Conservation (phyloP, 2,888 invertebrate species). For the Monopis laevigella region DNA sequence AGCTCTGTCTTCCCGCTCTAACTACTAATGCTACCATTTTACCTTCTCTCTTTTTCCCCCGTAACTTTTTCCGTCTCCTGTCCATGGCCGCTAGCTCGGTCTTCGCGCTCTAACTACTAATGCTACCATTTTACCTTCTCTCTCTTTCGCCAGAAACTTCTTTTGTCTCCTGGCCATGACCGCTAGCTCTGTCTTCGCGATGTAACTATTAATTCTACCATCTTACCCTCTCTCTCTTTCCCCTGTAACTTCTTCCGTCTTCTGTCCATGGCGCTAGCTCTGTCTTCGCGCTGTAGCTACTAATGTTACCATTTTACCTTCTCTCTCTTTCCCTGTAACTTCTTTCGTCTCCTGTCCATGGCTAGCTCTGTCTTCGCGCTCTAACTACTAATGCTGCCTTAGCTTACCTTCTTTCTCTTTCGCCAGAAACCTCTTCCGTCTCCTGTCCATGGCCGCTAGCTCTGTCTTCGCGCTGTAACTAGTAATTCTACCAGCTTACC, state of each 20-base stretch:
- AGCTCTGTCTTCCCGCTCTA: slow-evolving; percentile 90
- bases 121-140: too few relatives aligned
- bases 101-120: too few relatives aligned
- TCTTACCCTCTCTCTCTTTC: too few relatives aligned
- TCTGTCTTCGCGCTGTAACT: slow-evolving; percentile 88
- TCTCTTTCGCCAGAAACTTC: slow-evolving; percentile 84
- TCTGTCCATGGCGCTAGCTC: slow-evolving; percentile 90
- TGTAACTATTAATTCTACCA: too few relatives aligned
- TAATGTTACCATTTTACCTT: too few relatives aligned
- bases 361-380: slow-evolving; percentile 72
- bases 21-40: too few relatives aligned
- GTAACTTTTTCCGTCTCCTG: slow-evolving; percentile 85
- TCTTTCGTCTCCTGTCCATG: slow-evolving; percentile 90
- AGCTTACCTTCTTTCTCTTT: slow-evolving; percentile 86
- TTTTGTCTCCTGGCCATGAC: slow-evolving; percentile 89
- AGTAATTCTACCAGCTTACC: too few relatives aligned
- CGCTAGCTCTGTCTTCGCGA: slow-evolving; percentile 86
- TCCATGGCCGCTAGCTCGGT: slow-evolving; percentile 90
- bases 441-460: slow-evolving; percentile 87
- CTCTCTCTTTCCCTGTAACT: slow-evolving; percentile 82
- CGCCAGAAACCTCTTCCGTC: slow-evolving; percentile 86
- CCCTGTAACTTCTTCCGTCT: slow-evolving; percentile 87
- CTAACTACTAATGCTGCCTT: neutral
- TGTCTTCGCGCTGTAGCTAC: too few relatives aligned
- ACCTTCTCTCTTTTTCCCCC: slow-evolving; percentile 86